phyloP scores from a whole-genome alignment of 2,888 invertebrate genomes.

The Penaeus monodon region DNA sequence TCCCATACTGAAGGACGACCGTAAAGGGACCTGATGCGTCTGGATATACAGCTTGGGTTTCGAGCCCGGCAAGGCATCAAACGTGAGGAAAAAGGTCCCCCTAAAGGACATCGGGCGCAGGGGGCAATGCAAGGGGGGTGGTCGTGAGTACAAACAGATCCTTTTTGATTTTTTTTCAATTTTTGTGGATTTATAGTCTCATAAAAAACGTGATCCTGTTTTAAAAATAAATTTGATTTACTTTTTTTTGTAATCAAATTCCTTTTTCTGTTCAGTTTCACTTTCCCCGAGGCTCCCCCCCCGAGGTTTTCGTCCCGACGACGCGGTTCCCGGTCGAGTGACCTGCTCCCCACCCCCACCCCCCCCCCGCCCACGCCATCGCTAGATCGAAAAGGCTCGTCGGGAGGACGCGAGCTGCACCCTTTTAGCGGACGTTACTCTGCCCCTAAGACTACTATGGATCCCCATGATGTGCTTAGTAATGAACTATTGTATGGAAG shows the following conservation, averaged over 20 bases:
- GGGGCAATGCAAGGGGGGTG: constrained; percentile 31
- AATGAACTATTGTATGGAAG: too few relatives aligned
- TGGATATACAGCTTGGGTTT: constrained; percentile 33
- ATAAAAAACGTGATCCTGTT: background rate
- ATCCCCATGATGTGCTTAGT: background rate
- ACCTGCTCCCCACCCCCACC: too few relatives aligned
- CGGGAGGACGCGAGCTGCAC: too few relatives aligned
- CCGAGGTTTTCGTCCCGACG: background rate
- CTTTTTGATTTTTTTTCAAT: too few relatives aligned
- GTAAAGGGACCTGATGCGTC: constrained; percentile 18
- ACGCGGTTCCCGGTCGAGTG: background rate
- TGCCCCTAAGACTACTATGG: background rate
- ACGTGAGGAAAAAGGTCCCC: constrained; percentile 37
- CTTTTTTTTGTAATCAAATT: too few relatives aligned
- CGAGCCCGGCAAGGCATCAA: constrained; percentile 40
- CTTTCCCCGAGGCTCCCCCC: constrained; percentile 28
- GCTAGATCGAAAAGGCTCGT: too few relatives aligned
- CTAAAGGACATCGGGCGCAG: constrained; percentile 24
- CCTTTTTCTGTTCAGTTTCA: constrained; percentile 2
- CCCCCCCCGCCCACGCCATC: too few relatives aligned
- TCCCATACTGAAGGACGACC: constrained; percentile 24
- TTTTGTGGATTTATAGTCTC: too few relatives aligned
- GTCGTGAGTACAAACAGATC: background rate
- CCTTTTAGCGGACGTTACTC: too few relatives aligned
- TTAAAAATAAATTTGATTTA: fast-evolving